Evolutionary conservation across 2,113 vertebrate genomes (phyloP), one percentile per base, ranked within the genome.

Genomic region (Rhegmatorhina hoffmannsi): DNA sequence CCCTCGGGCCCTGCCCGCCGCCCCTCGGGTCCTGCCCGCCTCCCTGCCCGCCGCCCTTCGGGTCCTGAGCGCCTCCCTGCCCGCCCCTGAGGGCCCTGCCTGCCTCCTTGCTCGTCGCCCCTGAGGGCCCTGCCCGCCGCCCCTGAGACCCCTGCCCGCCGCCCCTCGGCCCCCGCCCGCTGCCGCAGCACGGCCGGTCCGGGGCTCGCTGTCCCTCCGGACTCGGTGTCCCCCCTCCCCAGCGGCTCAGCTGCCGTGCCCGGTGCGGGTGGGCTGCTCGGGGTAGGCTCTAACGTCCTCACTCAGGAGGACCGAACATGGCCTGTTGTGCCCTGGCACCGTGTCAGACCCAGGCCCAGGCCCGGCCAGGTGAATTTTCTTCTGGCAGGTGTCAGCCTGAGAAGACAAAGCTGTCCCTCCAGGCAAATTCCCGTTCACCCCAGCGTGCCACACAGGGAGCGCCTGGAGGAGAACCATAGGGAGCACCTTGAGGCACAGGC

Each of bases 241-340:
- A 34, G 26, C 2, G 21, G 20, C 53, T 34, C 15, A 1, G 49
- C 13, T 6, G 40, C 5, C 9, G 31, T 14, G 10, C 10, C 7
- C 9, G 9, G 17, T 7, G 9, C 2, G 5, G n/a, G 6, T 11
- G 13, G 10, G 17, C 38, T 46, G 26, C 36, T 13, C 1, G 6
- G 11, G 16, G 24, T 2, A 10, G 40, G 44, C 13, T 31, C 31
- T 17, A 6, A 16, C 5, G 16, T 13, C 16, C 8, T n/a, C 25
- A 17, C 14, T 23, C 9, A 13, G 59, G 43, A 9, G 19, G 47
- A 14, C 1, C 14, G 20, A 50, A 7, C 19, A 0, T 2, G 58
- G 17, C 21, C 18, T 11, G 5, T 7, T 53, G 12, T 7, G 58
- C 74, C 17, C 10, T 44, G 25, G 38, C 34, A 19, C 25, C 1